Evolutionary conservation across 2,888 invertebrate genomes (phyloP), one percentile per base, ranked within the genome.

Genomic region (Hirtodrosophila alboralis): DNA sequence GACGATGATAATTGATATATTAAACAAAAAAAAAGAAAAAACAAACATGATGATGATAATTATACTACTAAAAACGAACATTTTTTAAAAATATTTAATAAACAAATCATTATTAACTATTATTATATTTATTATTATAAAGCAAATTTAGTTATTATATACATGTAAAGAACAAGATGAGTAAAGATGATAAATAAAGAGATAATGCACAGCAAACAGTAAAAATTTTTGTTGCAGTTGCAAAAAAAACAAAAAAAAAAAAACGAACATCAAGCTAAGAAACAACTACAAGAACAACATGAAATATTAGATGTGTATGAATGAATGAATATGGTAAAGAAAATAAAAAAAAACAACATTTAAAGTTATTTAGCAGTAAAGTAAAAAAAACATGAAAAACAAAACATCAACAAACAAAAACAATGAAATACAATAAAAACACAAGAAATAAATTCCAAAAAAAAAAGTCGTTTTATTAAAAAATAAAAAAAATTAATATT

Each of bases 341-440:
- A 74, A 84, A 75, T 81, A 75, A 43, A 49, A 66, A 74, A 84
- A 75, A 78, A 87, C 62, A 79, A 79, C 84, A 84, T 76, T 78
- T 78, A 86, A 86, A 81, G 81, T 86, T 87, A 86, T 85, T 79
- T 84, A 87, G 86, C 68, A 74, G 69, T 84, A 84, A 85, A 87
- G 66, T 75, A 75, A 75, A 80, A 64, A 75, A 75, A 80, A 64
- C 54, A 65, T 26, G 34, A 51, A 60, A 66, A 68, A 57, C 63
- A 52, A n/a, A 73, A 65, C 62, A 80, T 77, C 74, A 72, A 72
- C 72, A 75, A 77, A 52, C 37, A 57, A 79, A 59, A 78, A 81
- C 60, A 72, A 72, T 75, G 85, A 75, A 85, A 86, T 86, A 81
- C 86, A 81, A 86, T 86, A 81, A 86, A 73, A 84, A 79, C 81